Evolutionary conservation across 2,888 invertebrate species (phyloP).

Genomic region (Argyresthia goedartella): DNA sequence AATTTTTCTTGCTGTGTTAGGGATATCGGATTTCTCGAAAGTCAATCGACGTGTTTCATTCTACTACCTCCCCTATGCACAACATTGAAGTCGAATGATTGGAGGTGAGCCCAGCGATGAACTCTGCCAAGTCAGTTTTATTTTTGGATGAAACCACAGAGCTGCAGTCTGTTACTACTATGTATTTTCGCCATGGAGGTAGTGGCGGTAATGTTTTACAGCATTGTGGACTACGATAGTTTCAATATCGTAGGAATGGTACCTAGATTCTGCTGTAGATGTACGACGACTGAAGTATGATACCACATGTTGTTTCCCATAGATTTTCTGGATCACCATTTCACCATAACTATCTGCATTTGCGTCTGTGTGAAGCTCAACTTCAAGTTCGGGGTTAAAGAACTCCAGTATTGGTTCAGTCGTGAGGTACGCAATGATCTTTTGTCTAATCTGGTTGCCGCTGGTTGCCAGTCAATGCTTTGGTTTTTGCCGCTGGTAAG

Average conservation of each 20-base stretch:
- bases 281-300: slow-evolving; percentile 16
- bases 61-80: not conserved
- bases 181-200: slow-evolving; percentile 8
- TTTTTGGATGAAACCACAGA: not conserved
- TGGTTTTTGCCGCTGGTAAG: too few species aligned
- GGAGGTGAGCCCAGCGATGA: not conserved
- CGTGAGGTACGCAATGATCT: too few species aligned
- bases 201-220: slow-evolving; percentile 9
- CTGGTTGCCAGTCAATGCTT: too few species aligned
- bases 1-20: not conserved
- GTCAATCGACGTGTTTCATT: slow-evolving; percentile 3
- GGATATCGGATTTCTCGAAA: not conserved
- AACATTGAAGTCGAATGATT: slow-evolving; percentile 10
- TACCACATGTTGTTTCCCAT: slow-evolving; percentile 5
- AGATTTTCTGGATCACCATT: slow-evolving; percentile 1
- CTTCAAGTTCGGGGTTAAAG: slow-evolving; percentile 17
- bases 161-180: not conserved
- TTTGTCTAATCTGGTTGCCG: too few species aligned
- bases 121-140: not conserved
- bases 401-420: too few species aligned
- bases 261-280: slow-evolving; percentile 9
- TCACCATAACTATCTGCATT: slow-evolving; percentile 16
- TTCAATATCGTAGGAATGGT: slow-evolving; percentile 18
- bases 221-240: slow-evolving; percentile 14
- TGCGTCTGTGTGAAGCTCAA: slow-evolving; percentile 6